phyloP scores from a whole-genome alignment of 2,797 vertebrate genomes.

The Brachyrhaphis roseni region DNA sequence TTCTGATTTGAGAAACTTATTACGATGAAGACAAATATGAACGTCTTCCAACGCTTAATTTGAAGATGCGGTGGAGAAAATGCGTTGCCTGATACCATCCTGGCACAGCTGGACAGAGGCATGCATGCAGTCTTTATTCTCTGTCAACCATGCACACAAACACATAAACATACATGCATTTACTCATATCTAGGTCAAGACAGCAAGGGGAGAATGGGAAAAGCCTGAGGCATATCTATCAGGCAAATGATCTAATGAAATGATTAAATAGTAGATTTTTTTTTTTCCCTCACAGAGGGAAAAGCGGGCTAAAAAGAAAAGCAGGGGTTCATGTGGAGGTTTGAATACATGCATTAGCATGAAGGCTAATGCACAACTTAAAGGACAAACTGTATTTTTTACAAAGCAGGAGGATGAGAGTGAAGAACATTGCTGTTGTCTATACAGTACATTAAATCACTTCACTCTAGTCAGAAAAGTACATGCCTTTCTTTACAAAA shows the following conservation, averaged over 20 bases:
- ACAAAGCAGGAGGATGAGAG: not conserved
- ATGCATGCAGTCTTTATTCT: slow-evolving; percentile 40
- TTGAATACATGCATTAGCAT: not conserved
- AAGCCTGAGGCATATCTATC: slow-evolving; percentile 80
- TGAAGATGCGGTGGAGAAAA: not conserved
- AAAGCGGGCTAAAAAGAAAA: slow-evolving; percentile 51
- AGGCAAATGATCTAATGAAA: slow-evolving; percentile 81
- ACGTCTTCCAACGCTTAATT: not conserved
- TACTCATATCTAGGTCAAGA: slow-evolving; percentile 84
- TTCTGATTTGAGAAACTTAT: not conserved
- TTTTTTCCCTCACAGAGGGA: slow-evolving; percentile 49
- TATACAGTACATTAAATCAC: not conserved
- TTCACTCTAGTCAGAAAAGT: not conserved
- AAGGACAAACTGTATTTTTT: not conserved
- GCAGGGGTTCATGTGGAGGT: slow-evolving; percentile 45
- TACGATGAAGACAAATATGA: not conserved
- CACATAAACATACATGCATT: slow-evolving; percentile 35
- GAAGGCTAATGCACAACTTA: slow-evolving; percentile 31
- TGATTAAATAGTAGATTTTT: slow-evolving; percentile 71
- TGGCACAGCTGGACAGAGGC: slow-evolving; percentile 45
- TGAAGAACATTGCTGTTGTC: not conserved
- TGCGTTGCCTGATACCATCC: not conserved
- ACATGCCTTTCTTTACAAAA: not conserved
- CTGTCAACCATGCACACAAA: slow-evolving; percentile 40
- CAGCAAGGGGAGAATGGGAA: slow-evolving; percentile 79